phyloP scores from a whole-genome alignment of 2,888 invertebrate genomes.

The Caenorhabditis macrosperma region DNA sequence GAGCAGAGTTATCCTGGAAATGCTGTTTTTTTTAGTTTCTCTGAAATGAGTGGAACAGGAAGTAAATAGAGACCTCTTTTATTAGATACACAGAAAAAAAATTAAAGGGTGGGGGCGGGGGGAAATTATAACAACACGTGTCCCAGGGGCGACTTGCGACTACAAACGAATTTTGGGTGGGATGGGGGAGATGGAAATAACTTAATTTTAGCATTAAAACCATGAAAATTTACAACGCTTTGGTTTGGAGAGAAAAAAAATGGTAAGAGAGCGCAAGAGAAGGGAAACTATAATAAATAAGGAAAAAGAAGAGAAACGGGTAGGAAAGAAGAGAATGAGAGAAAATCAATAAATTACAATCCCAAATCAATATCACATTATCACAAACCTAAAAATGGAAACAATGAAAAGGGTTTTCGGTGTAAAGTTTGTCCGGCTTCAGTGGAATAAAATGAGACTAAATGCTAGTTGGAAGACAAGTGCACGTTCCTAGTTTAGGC shows the following conservation, averaged over 20 bases:
- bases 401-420: not conserved
- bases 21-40: no score
- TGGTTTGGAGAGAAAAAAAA: constrained; percentile 35
- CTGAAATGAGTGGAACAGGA: not conserved
- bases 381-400: constrained; percentile 31
- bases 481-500: constrained; percentile 2
- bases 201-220: constrained; percentile 35
- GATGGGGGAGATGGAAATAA: constrained; percentile 24
- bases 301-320: constrained; percentile 1
- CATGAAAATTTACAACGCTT: constrained; percentile 52
- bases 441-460: not conserved
- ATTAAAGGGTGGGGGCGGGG: not conserved
- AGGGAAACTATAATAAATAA: constrained; percentile 16
- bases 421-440: constrained; percentile 4
- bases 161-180: constrained; percentile 15
- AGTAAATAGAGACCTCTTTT: constrained; percentile 38
- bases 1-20: no score
- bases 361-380: constrained; percentile 49
- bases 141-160: constrained; percentile 19
- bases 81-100: constrained; percentile 38
- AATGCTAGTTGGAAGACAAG: not conserved
- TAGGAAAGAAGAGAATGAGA: not conserved
- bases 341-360: constrained; percentile 53
- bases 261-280: constrained; percentile 40
- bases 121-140: constrained; percentile 22